phyloP scores from a whole-genome alignment of 2,113 vertebrate species.

The Perca fluviatilis region DNA sequence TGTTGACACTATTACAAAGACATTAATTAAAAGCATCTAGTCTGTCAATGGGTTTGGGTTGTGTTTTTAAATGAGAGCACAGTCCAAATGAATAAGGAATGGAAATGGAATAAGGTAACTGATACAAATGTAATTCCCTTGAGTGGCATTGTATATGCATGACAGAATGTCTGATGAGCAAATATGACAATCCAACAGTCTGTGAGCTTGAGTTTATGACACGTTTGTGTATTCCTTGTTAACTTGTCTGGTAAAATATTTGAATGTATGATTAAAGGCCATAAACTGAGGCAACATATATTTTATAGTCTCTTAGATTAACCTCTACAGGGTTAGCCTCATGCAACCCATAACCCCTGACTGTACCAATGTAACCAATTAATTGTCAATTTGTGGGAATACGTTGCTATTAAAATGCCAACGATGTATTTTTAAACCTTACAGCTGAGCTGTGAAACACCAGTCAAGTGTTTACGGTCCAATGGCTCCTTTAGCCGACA shows the following conservation, averaged over 20 bases:
- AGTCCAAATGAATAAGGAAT: slow-evolving; percentile 9
- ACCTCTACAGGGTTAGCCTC: not conserved
- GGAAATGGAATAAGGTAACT: slow-evolving; percentile 9
- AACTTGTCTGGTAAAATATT: slow-evolving; percentile 12
- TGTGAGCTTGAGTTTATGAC: not conserved
- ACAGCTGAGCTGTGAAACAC: not conserved
- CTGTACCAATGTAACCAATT: not conserved
- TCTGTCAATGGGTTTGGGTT: not conserved
- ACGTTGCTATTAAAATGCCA: not conserved
- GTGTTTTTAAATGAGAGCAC: slow-evolving; percentile 1
- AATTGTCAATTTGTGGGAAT: not conserved
- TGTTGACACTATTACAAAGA: not conserved
- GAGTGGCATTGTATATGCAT: not conserved
- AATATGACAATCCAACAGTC: not conserved
- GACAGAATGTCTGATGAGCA: not conserved
- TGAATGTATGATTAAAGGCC: not conserved
- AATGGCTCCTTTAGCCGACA: slow-evolving; percentile 26
- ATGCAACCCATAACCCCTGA: not conserved
- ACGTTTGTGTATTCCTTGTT: not conserved
- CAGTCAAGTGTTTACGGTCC: not conserved
- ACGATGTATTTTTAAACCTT: not conserved
- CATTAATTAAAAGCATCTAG: not conserved
- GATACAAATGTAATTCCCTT: not conserved
- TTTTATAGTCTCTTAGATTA: not conserved
- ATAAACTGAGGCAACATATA: not conserved